These are phyloP conservation scores for Drosophila auraria DNA, from an alignment of 1,140 invertebrate species.

Conservation along the genomic window DNA sequence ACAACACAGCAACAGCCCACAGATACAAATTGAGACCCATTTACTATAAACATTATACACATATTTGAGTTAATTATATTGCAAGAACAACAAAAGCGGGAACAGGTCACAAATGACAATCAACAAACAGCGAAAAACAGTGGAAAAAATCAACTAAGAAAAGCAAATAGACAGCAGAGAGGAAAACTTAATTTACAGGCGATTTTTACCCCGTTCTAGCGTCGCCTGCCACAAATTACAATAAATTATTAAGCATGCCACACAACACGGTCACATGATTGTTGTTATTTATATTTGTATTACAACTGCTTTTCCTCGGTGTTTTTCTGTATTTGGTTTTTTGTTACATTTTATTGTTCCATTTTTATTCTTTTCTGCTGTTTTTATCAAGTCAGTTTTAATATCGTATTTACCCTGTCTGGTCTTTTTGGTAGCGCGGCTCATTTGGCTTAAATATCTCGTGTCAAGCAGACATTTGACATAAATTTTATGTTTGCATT, in stretches of 20 bases:
- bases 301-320: conserved; percentile 31
- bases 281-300: conserved; percentile 68
- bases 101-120: conserved; percentile 46
- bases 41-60: conserved; percentile 79
- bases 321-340: conserved; percentile 21
- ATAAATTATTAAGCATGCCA: conserved; percentile 83
- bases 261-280: conserved; percentile 59
- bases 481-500: conserved; percentile 85
- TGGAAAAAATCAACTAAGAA: conserved; percentile 39
- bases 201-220: conserved; percentile 48
- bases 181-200: conserved; percentile 62
- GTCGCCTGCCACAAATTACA: conserved; percentile 69
- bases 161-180: conserved; percentile 5
- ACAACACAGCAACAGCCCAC: conserved; percentile 37
- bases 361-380: conserved; percentile 18
- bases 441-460: conserved; percentile 83
- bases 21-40: conserved; percentile 53
- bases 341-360: conserved; percentile 45
- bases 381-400: conserved; percentile 60
- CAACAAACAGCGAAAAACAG: conserved; percentile 23
- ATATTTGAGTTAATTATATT: conserved; percentile 81
- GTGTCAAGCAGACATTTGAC: conserved; percentile 84
- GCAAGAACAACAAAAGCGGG: conserved; percentile 45
- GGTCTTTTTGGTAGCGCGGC: conserved; percentile 33
- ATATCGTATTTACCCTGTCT: conserved; percentile 68